These are phyloP conservation scores for Thecophora atra DNA, from an alignment of 2,888 invertebrate genomes.

Conservation along the genomic window DNA sequence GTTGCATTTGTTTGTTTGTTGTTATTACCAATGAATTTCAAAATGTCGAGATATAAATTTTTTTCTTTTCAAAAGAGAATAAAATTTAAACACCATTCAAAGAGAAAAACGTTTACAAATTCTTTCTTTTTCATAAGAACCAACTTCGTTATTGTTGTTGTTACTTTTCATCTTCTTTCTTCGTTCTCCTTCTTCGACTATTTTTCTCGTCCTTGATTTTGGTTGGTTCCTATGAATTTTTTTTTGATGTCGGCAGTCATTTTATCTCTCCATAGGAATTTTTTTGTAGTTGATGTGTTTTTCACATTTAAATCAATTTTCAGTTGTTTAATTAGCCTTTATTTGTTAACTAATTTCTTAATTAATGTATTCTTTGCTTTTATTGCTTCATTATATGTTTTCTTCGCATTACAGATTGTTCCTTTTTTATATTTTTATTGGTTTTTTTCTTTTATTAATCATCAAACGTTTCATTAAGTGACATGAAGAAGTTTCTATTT, in stretches of 20 bases:
- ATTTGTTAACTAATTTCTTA: too few species aligned
- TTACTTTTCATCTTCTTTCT: not conserved
- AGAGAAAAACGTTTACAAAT: conserved; percentile 19
- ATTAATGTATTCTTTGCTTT: not conserved
- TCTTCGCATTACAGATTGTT: not conserved
- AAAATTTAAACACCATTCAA: conserved; percentile 2
- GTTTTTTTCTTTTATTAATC: not conserved
- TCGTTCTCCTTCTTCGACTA: conserved; percentile 26
- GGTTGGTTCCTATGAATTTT: conserved; percentile 21
- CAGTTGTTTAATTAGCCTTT: not conserved
- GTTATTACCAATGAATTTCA: conserved; percentile 5
- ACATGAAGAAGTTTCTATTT: too few species aligned
- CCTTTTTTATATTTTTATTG: not conserved
- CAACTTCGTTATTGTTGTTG: not conserved
- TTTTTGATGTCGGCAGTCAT: conserved; percentile 46
- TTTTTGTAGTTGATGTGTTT: conserved; percentile 2
- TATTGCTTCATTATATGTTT: not conserved
- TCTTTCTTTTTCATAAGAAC: not conserved
- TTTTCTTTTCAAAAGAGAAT: not conserved
- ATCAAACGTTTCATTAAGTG: not conserved
- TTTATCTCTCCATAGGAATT: conserved; percentile 51
- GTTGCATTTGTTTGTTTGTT: conserved; percentile 3
- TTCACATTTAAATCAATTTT: not conserved
- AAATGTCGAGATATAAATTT: not conserved
- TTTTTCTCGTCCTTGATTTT: too few species aligned